These are phyloP conservation scores for Misgurnus mizolepis DNA, from an alignment of 2,113 vertebrate species.

Conservation along the genomic window DNA sequence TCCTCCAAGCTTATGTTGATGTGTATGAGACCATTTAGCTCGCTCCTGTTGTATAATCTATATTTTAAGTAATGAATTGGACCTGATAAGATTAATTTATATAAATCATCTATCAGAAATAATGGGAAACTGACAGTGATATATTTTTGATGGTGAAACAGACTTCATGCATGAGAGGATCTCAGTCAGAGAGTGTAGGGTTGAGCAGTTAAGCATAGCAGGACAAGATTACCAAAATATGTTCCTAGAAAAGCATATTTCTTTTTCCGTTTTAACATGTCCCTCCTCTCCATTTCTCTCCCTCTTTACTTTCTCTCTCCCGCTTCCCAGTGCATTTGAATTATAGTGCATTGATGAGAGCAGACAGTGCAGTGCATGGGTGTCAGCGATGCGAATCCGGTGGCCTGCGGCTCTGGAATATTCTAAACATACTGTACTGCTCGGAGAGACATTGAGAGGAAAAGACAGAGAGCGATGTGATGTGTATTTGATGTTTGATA, in stretches of 20 bases:
- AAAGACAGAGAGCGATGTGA: constrained; percentile 19
- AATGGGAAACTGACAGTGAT: neutral
- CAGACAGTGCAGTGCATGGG: constrained; percentile 67
- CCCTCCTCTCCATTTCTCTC: neutral
- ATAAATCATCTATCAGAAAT: neutral
- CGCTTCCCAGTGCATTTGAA: neutral
- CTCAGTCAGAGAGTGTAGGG: neutral
- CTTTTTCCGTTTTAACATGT: neutral
- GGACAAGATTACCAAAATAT: neutral
- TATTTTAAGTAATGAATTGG: neutral
- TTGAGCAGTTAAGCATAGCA: neutral
- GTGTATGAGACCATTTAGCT: too few species aligned
- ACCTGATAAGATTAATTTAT: neutral
- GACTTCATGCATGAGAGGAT: neutral
- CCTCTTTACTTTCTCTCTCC: neutral
- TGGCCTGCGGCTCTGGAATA: constrained; percentile 63
- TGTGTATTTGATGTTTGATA: neutral
- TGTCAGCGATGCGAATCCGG: constrained; percentile 64
- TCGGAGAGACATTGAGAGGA: constrained; percentile 32
- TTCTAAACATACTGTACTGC: constrained; percentile 22
- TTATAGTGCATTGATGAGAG: constrained; percentile 42
- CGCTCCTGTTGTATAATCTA: neutral
- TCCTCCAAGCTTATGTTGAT: neutral
- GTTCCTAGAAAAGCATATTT: neutral
- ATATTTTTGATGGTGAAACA: neutral